phyloP scores from a whole-genome alignment of 2,113 vertebrate species.

The Saccopteryx leptura region DNA sequence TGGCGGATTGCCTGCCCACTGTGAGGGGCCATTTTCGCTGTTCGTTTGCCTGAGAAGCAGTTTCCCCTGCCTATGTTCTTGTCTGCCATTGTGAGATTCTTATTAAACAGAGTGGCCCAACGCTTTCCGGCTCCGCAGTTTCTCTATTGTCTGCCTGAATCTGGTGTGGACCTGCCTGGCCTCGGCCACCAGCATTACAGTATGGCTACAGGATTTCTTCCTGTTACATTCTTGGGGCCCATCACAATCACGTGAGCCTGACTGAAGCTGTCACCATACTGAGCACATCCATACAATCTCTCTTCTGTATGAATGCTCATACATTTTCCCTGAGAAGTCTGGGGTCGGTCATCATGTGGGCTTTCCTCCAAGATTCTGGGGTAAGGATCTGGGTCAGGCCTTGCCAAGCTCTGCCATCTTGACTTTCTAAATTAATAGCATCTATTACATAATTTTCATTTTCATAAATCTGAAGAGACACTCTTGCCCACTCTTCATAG shows the following conservation, averaged over 20 bases:
- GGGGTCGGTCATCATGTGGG: too few species aligned
- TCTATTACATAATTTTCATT: not conserved
- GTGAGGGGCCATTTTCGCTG: too few species aligned
- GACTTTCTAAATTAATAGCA: not conserved
- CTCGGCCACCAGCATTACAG: too few species aligned
- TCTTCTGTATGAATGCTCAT: not conserved
- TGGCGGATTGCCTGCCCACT: too few species aligned
- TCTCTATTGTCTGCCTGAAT: too few species aligned
- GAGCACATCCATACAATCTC: not conserved
- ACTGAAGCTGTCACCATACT: not conserved
- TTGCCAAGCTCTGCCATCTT: not conserved
- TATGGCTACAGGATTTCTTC: not conserved
- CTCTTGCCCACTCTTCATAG: not conserved
- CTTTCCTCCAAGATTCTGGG: not conserved
- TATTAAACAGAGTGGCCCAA: too few species aligned
- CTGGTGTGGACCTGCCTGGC: too few species aligned
- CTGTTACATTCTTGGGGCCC: not conserved
- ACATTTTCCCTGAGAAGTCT: not conserved
- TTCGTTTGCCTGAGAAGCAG: too few species aligned
- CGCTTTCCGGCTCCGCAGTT: too few species aligned
- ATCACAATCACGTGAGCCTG: accelerated
- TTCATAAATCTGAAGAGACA: conserved; percentile 3
- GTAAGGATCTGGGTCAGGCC: not conserved
- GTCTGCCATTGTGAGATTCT: too few species aligned
- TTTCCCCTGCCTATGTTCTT: too few species aligned